Base-by-base conservation (phyloP, 2,113 vertebrate genomes). In the Hymenochirus boettgeri region DNA sequence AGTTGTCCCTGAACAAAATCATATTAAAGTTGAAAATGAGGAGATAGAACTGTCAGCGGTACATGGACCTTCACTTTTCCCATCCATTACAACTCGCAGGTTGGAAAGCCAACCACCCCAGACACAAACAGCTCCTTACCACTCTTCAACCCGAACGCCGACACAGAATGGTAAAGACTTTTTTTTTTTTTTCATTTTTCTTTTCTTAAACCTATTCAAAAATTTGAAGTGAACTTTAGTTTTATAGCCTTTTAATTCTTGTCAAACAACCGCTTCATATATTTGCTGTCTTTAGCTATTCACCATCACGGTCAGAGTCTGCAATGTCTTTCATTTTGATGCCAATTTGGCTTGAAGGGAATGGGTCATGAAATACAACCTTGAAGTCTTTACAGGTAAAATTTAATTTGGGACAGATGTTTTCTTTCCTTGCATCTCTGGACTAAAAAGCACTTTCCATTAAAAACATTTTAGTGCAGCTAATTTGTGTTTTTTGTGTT, bases 151-250 rank as follows among this genome's bases (percentile, higher is more conserved):
- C 81, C 88, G 85, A 90, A n/a, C 73, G 87, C 42, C 22, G 29
- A 51, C 18, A 52, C 83, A 87, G 86, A 65, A 86, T 87, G 88
- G 71, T 83, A 82, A 88, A 76, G 74, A 86, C 88, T 85, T 87
- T 88, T 83, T 18, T 37, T 62, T 47, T 56, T 72, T 51, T 57
- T 37, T 55, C 42, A 39, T 57, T 62, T 58, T 65, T 69, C 60
- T 42, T 65, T 67, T 72, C 53, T 69, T 69, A 70, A 89, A 83
- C 75, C 70, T 75, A 84, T 89, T 90, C 88, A 81, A 87, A 82
- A 83, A 86, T 88, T 89, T 89, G 87, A 88, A 88, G 87, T 89
- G 87, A 88, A 89, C 84, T 88, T 90, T 90, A 88, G 87, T 90
- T 90, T 90, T 90, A 85, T 88, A 89, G 88, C 84, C 87, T 26